Evolutionary conservation across 2,888 invertebrate genomes (phyloP).

Genomic region (Drosophila subquinaria): DNA sequence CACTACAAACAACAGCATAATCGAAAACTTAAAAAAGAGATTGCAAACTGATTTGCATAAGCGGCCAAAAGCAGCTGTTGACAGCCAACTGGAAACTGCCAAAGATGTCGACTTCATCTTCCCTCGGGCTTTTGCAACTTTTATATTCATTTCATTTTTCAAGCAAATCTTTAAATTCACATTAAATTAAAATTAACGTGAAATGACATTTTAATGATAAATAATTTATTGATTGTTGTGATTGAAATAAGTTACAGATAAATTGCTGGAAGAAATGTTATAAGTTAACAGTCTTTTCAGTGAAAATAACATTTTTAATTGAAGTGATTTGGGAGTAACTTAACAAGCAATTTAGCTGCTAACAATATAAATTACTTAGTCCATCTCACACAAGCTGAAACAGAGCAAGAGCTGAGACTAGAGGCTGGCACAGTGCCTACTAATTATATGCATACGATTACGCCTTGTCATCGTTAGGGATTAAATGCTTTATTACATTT

Average conservation of each 20-base stretch:
- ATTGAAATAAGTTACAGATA: neutral
- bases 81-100: constrained; percentile 16
- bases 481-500: constrained; percentile 58
- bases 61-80: constrained; percentile 57
- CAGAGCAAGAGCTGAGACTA: neutral
- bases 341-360: neutral
- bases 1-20: constrained; percentile 47
- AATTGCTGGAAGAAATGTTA: neutral
- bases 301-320: no score
- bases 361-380: constrained; percentile 2
- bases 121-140: neutral
- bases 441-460: constrained; percentile 64
- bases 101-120: neutral
- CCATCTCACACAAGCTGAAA: neutral
- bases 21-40: constrained; percentile 64
- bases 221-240: neutral
- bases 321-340: neutral
- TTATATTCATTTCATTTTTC: neutral
- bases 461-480: constrained; percentile 41
- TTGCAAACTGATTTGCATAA: constrained; percentile 75
- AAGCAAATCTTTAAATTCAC: constrained; percentile 28
- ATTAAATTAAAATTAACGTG: constrained; percentile 35
- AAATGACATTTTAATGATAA: constrained; percentile 10
- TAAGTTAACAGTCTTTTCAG: neutral
- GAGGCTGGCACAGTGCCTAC: constrained; percentile 39